phyloP scores from a whole-genome alignment of 1,140 invertebrate genomes.

The Solenopsis fugax region DNA sequence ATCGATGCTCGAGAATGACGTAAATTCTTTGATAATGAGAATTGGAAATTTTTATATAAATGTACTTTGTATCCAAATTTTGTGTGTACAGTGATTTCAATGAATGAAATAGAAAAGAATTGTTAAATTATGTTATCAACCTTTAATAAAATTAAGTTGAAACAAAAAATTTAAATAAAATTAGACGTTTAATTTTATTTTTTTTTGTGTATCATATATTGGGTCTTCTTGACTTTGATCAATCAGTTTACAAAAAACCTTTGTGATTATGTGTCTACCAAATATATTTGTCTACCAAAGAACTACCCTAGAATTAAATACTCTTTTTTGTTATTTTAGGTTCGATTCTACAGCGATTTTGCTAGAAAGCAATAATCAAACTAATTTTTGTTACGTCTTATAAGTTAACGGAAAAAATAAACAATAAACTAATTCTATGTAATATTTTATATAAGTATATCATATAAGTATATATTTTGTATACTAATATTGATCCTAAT shows the following conservation, averaged over 20 bases:
- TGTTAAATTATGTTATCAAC: background rate
- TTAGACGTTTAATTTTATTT: background rate
- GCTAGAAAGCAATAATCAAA: background rate
- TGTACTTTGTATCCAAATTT: background rate
- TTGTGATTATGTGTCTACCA: background rate
- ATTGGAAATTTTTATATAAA: background rate
- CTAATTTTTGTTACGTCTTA: background rate
- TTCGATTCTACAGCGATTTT: background rate
- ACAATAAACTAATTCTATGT: no score
- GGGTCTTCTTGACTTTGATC: background rate
- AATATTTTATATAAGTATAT: no score
- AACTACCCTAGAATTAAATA: background rate
- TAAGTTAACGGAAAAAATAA: no score
- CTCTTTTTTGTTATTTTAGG: background rate
- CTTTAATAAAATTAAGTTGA: background rate
- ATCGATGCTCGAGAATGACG: background rate
- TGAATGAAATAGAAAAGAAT: background rate
- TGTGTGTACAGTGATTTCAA: background rate
- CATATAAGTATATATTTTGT: no score
- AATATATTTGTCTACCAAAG: background rate
- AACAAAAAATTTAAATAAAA: background rate
- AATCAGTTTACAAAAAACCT: background rate
- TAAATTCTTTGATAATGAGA: background rate
- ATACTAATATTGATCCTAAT: no score
- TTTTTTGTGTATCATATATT: background rate